Percentiles rank a stretch among this genome's conserved stretches.
Evolutionary conservation across 1,140 invertebrate genomes (phyloP).

Genomic region (Neuroterus valhalla): DNA sequence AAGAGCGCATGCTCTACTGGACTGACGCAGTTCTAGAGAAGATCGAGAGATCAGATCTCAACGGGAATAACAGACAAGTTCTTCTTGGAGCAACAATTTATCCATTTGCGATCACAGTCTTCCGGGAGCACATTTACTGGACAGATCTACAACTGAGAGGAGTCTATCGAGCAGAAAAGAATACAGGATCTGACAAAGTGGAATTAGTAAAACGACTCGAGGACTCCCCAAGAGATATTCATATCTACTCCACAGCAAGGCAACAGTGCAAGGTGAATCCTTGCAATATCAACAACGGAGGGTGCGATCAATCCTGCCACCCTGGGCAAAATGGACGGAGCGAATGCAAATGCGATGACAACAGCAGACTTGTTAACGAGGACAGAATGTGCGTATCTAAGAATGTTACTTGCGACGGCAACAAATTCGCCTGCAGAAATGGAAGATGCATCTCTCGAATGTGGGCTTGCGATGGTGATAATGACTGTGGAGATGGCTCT

Average conservation of each 20-base stretch:
- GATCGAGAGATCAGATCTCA: constrained; percentile 94
- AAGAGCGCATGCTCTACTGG: constrained; percentile 97
- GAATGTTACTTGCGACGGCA: constrained; percentile 90
- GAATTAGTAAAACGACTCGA: constrained; percentile 95
- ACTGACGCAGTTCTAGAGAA: constrained; percentile 98
- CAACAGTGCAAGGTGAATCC: constrained; percentile 90
- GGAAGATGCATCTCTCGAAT: constrained; percentile 95
- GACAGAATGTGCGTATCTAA: constrained; percentile 92
- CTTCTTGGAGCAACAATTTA: constrained; percentile 94
- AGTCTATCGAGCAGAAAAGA: constrained; percentile 97
- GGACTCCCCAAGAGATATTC: constrained; percentile 93
- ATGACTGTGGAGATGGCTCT: constrained; percentile 94
- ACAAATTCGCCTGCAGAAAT: constrained; percentile 95
- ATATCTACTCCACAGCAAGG: constrained; percentile 87
- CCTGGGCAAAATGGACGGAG: constrained; percentile 87
- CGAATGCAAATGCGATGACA: constrained; percentile 93
- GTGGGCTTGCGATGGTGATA: constrained; percentile 97
- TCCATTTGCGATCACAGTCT: constrained; percentile 96
- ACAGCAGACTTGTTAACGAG: constrained; percentile 92
- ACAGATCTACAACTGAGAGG: constrained; percentile 96
- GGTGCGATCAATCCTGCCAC: constrained; percentile 96
- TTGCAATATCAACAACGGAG: constrained; percentile 95
- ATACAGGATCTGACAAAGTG: constrained; percentile 95
- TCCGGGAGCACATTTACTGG: constrained; percentile 96
- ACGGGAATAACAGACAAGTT: constrained; percentile 87